Base-by-base conservation (phyloP, 2,888 invertebrate species). In the Rutpela maculata region DNA sequence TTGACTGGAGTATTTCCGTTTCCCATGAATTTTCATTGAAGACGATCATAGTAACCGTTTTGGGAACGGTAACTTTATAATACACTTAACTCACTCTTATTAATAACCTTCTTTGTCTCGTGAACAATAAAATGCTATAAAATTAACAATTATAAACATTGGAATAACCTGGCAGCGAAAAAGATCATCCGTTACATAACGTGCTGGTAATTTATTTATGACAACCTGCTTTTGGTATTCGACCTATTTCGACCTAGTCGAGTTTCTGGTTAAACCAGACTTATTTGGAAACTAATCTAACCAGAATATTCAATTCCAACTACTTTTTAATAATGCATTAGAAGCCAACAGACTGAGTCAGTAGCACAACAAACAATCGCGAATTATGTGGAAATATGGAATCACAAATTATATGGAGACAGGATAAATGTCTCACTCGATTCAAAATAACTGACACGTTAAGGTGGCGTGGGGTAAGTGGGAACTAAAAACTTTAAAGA, bases 231-330 rank as follows among this genome's bases (percentile, higher is more conserved):
- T 50, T 50, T 50, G 50, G 50, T 50, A 50, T 50, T 15, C 50
- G 50, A 50, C 50, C 50, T 50, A 15, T 50, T 50, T 50, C 50
- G 50, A 50, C 50, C 50, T 50, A 43, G n/a, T n/a, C n/a, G 50
- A 50, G 15, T 12, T 1, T 50, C 50, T 50, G 11, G 50, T 50
- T 15, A 50, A 50, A 50, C 15, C 11, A 1, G 50, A 50, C 15
- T 7, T 38, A 38, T 50, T 50, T 2, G 11, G 15, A 15, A 50
- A 50, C 50, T 50, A 50, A 12, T 3, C 50, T 50, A 50, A 50
- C 15, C 9, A 50, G 15, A 50, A 50, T 50, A 50, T 50, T 50
- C 11, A 50, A 50, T 50, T 50, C 12, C 50, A 50, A 50, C 15
- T 50, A 15, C 50, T 50, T 50, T 9, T 50, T 50, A 50, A 50